Conservation (phyloP, 2,797 vertebrate genomes). For the Sebastes itinus region DNA sequence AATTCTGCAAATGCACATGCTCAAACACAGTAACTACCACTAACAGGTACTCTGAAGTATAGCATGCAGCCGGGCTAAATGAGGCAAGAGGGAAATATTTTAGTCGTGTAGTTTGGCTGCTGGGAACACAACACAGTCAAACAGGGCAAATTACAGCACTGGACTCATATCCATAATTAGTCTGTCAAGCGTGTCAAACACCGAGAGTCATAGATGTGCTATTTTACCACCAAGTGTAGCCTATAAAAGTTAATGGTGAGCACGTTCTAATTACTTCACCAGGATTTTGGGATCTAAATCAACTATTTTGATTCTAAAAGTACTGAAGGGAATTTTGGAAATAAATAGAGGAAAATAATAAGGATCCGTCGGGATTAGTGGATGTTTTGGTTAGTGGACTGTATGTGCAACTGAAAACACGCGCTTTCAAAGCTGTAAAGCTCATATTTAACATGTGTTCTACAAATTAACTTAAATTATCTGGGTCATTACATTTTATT, state of each 20-base stretch:
- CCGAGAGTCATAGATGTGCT: conserved; percentile 57
- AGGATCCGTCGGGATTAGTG: conserved; percentile 12
- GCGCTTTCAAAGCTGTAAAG: conserved; percentile 40
- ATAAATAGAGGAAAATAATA: conserved; percentile 23
- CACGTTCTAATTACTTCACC: conserved; percentile 54
- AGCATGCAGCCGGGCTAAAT: conserved; percentile 68
- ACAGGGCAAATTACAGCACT: conserved; percentile 72
- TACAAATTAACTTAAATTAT: conserved; percentile 63
- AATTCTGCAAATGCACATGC: conserved; percentile 77
- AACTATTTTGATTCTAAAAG: conserved; percentile 40
- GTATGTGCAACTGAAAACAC: conserved; percentile 33
- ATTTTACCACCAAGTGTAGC: conserved; percentile 53
- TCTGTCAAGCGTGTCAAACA: conserved; percentile 67
- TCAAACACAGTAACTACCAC: conserved; percentile 69
- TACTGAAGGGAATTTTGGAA: conserved; percentile 14
- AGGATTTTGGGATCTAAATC: conserved; percentile 45
- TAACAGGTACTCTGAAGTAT: conserved; percentile 73
- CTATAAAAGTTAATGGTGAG: conserved; percentile 59
- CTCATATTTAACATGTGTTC: conserved; percentile 54
- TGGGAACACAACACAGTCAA: conserved; percentile 65
- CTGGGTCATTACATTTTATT: conserved; percentile 67
- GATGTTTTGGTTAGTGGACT: conserved; percentile 9
- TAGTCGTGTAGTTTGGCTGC: conserved; percentile 65
- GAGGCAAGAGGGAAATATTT: conserved; percentile 68
- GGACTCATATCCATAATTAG: conserved; percentile 73